Evolutionary conservation across 2,113 vertebrate genomes (phyloP).

Genomic region (Furnarius figulus): DNA sequence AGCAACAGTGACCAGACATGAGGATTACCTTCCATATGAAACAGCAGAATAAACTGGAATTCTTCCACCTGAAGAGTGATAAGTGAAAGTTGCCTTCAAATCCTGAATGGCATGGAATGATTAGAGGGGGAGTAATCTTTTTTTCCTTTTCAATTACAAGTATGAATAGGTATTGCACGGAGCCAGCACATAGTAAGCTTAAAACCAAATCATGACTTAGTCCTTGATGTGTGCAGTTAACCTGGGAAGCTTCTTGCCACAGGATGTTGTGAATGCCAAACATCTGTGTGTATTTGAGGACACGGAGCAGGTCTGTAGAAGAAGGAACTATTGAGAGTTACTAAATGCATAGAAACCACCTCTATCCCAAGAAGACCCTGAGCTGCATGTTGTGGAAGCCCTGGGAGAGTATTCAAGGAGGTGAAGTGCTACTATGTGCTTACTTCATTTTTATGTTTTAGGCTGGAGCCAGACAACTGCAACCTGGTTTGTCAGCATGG

Average conservation of each 20-base stretch:
- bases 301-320: not conserved
- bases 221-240: constrained; percentile 40
- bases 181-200: not conserved
- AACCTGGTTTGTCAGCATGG: not conserved
- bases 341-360: not conserved
- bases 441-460: not conserved
- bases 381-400: not conserved
- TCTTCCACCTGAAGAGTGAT: not conserved
- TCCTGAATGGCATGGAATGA: not conserved
- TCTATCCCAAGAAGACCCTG: not conserved
- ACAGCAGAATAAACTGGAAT: not conserved
- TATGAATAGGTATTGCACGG: not conserved
- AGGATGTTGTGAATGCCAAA: not conserved
- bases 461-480: not conserved
- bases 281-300: not conserved
- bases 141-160: not conserved
- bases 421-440: not conserved
- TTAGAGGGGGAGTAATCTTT: not conserved
- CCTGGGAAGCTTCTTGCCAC: not conserved
- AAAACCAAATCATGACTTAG: not conserved
- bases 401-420: not conserved
- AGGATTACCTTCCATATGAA: not conserved
- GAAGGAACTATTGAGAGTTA: not conserved
- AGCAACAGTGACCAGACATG: not conserved
- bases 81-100: not conserved